Base-by-base conservation (phyloP, 2,113 vertebrate genomes). In the Pyrgilauda ruficollis region DNA sequence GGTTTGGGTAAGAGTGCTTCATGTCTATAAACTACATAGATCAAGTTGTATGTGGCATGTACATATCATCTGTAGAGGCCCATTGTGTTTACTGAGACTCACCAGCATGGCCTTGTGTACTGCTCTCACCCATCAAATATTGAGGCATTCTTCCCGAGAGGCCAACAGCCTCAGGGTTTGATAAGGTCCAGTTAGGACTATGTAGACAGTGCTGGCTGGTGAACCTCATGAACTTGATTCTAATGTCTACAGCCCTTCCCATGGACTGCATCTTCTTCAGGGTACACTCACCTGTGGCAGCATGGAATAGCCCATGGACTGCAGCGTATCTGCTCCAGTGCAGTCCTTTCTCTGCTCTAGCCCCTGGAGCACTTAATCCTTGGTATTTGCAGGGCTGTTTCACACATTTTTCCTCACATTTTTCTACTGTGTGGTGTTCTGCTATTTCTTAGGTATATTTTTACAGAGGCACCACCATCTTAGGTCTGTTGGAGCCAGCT, bases 51-150 rank as follows among this genome's bases (percentile, higher is more conserved):
- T 41, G 15, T 11, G 2, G 6, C n/a, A n/a, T n/a, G 7, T 53
- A 28, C 3, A 1, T 8, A 17, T 47, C 11, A 44, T 17, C 11
- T 49, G 1, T 6, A 66, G 31, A 59, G 59, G 4, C 5, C 8
- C 7, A 7, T 8, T 14, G 24, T 69, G 19, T 39, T 80, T 76
- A 23, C 26, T 68, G 59, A 52, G 20, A 27, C 15, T 52, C 66
- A 56, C 15, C 2, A 3, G 52, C 14, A 28, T 11, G 20, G 18
- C 3, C 1, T 5, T 2, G 1, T n/a, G 8, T 39, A 33, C 16
- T 56, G 26, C 41, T 67, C 11, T 77, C 31, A 91, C 18, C 15
- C 33, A 2, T 6, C 15, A 41, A 69, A 41, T 6, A 18, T 11
- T 2, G 1, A 44, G 20, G 4, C 3, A 21, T 73, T 83, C 33